phyloP scores from a whole-genome alignment of 2,797 vertebrate species.

The Anniella stebbinsi region DNA sequence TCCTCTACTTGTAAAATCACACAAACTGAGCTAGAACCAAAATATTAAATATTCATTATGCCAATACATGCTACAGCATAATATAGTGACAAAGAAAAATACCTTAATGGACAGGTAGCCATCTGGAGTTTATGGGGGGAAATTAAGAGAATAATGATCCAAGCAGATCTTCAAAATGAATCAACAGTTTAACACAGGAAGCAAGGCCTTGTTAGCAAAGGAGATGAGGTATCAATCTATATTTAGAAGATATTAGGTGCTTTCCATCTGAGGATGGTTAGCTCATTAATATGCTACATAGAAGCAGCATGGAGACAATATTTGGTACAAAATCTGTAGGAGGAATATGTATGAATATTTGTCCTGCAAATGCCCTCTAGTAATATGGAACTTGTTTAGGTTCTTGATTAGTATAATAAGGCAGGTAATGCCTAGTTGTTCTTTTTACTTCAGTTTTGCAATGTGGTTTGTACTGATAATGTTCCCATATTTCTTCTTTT shows the following conservation, averaged over 20 bases:
- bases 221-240: slow-evolving; percentile 36
- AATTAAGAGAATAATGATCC: slow-evolving; percentile 61
- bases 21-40: neutral
- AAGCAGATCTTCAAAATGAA: slow-evolving; percentile 54
- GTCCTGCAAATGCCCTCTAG: slow-evolving; percentile 11
- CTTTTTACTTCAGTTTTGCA: neutral
- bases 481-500: neutral
- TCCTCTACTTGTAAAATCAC: slow-evolving; percentile 34
- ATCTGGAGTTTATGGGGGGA: slow-evolving; percentile 59
- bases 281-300: slow-evolving; percentile 37
- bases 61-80: slow-evolving; percentile 47
- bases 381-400: neutral
- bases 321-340: neutral
- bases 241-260: neutral
- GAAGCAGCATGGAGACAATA: neutral
- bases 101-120: slow-evolving; percentile 53
- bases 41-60: slow-evolving; percentile 60
- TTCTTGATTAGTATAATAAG: neutral
- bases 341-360: neutral
- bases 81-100: slow-evolving; percentile 64
- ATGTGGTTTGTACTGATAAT: neutral
- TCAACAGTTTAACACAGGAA: slow-evolving; percentile 49
- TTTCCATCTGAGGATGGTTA: slow-evolving; percentile 32
- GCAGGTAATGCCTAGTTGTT: neutral
- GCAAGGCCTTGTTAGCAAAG: slow-evolving; percentile 53